Percentiles rank a stretch among this genome's conserved stretches.
These are phyloP conservation scores for Grus americana DNA, from an alignment of 2,113 vertebrate genomes.

Conservation along the genomic window DNA sequence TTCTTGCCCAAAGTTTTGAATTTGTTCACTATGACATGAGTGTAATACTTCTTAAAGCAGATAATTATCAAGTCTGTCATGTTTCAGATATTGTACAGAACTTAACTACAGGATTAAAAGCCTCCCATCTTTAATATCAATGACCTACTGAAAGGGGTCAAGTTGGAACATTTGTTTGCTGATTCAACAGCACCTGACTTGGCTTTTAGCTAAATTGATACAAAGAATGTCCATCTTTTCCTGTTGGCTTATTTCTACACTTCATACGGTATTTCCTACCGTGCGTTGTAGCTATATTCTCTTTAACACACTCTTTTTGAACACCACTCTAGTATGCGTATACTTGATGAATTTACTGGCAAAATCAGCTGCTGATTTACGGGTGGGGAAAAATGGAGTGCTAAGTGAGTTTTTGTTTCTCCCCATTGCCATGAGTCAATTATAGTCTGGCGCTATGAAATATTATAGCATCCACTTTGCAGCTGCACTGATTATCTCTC, in stretches of 20 bases:
- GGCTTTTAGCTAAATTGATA: neutral
- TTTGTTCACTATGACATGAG: neutral
- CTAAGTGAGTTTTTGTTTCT: neutral
- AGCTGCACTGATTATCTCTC: neutral
- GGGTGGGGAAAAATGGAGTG: neutral
- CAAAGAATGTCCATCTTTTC: neutral
- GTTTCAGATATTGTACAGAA: neutral
- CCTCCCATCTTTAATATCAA: neutral
- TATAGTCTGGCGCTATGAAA: neutral
- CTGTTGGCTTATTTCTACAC: neutral
- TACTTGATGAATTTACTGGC: neutral
- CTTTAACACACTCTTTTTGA: neutral
- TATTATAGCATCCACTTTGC: neutral
- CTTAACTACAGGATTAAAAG: neutral
- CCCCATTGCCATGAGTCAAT: neutral
- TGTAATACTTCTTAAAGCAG: neutral
- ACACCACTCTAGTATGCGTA: neutral
- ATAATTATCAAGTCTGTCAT: neutral
- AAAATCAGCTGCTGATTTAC: neutral
- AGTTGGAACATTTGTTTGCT: neutral
- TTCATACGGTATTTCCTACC: neutral
- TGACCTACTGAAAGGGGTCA: neutral
- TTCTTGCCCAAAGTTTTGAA: neutral
- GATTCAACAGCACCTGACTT: neutral
- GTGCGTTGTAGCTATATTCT: neutral